Base-by-base conservation (phyloP, 2,797 vertebrate species). In the Mormyrus proboscirostris region DNA sequence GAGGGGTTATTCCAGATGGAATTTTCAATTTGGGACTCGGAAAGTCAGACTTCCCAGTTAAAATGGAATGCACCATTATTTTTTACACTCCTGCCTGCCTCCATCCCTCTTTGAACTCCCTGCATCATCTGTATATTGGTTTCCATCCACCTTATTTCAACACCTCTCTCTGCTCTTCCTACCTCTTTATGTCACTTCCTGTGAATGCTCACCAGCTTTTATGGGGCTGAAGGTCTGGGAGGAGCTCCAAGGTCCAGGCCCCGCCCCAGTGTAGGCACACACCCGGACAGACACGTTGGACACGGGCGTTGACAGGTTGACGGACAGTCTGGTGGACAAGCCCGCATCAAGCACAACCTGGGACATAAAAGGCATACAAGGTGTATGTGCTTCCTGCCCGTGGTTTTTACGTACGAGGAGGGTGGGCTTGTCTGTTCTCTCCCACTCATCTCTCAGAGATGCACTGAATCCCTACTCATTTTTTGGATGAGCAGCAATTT, bases 171-270 rank as follows among this genome's bases (percentile, higher is more conserved):
- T 25, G 29, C 86, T 89, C 83, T 65, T 88, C 82, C 65, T 29
- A 73, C 90, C 88, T 49, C 49, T 87, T 76, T 86, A n/a, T 44
- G 9, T 65, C 16, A 53, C 19, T 8, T 41, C 10, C 16, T 85
- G 4, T 53, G 22, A 53, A 86, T 86, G 90, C 94, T 94, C 89
- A 96, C 96, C 95, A 19, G 94, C 85, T 62, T 89, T 0, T 5
- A 91, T 91, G 1, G 95, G 94, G n/a, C 91, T 93, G n/a, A 96
- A 90, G 0, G 93, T 94, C 73, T 97, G 94, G 0, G 94, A 89
- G 38, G 92, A 91, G 84, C 96, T 97, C 97, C 97, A 98, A 51
- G 97, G 97, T 25, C 97, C 97, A 0, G 92, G 94, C 1, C 97
- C 97, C 0, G 95, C 96, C 0, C 93, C 92, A 0, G 97, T 98